Percentiles rank a stretch among this genome's conserved stretches.
Conservation (phyloP, 2,797 vertebrate species). For the Platyrinchus mystaceus region DNA sequence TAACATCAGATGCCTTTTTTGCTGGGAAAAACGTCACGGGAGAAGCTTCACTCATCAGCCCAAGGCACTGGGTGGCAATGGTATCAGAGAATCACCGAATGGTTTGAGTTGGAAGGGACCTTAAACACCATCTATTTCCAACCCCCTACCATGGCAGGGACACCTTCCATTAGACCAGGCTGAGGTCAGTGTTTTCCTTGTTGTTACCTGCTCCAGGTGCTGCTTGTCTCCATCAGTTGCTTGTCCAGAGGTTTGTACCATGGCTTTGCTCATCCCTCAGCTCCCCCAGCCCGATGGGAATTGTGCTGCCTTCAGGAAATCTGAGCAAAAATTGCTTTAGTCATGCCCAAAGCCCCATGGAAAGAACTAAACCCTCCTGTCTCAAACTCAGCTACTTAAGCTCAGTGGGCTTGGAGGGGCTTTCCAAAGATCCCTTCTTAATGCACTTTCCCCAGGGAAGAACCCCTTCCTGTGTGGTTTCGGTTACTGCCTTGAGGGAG, state of each 20-base stretch:
- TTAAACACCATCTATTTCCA: background rate
- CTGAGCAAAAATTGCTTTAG: background rate
- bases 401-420: background rate
- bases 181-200: background rate
- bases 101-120: background rate
- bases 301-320: background rate
- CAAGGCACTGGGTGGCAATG: background rate
- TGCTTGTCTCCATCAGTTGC: background rate
- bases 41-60: background rate
- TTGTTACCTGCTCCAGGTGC: background rate
- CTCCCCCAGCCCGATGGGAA: background rate
- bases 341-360: background rate
- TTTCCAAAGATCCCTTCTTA: background rate
- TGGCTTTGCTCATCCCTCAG: background rate
- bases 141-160: fast-evolving
- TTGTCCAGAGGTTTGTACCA: fast-evolving
- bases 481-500: background rate
- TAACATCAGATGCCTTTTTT: background rate
- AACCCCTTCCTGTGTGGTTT: background rate
- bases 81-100: fast-evolving
- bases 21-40: fast-evolving
- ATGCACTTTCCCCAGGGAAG: background rate
- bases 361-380: background rate
- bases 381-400: background rate
- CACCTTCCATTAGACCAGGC: background rate